A percentile compares a stretch with the other conserved stretches of the same genome.
Conservation (phyloP, 2,888 invertebrate species). For the Sinodicranocentrus sp. region DNA sequence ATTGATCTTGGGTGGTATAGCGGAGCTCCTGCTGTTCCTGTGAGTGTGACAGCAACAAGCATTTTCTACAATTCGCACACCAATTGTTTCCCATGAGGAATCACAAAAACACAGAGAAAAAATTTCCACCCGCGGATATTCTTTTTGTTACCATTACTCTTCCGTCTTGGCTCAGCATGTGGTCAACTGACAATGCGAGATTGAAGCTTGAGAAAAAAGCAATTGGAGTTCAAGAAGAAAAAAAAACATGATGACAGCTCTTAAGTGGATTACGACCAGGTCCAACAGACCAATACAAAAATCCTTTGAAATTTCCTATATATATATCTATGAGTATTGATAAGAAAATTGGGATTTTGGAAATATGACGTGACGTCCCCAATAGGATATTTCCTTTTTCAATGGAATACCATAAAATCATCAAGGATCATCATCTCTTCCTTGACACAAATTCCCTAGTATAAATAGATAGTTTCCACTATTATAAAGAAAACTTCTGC, state of each 20-base stretch:
- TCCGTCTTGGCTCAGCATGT: not conserved
- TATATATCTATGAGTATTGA: too few species aligned
- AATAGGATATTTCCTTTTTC: too few species aligned
- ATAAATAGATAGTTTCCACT: too few species aligned
- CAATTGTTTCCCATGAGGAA: not conserved
- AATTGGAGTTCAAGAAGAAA: not conserved
- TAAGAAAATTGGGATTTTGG: not conserved
- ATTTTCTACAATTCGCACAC: not conserved
- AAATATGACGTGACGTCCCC: too few species aligned
- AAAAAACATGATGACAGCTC: not conserved
- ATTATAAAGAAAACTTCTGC: too few species aligned
- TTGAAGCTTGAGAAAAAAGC: not conserved
- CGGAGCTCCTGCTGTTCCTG: not conserved
- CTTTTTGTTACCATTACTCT: not conserved
- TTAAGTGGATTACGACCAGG: not conserved
- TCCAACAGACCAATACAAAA: not conserved
- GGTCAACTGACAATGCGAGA: not conserved
- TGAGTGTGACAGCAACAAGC: not conserved
- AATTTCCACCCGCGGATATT: not conserved
- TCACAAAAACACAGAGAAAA: not conserved
- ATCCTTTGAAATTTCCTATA: not conserved
- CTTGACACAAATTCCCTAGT: too few species aligned
- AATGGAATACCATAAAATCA: too few species aligned
- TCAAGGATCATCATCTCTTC: too few species aligned
- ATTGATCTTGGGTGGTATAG: constrained; percentile 11